These are phyloP conservation scores for Silvanus unidentatus DNA, from an alignment of 2,888 invertebrate species.

Conservation along the genomic window DNA sequence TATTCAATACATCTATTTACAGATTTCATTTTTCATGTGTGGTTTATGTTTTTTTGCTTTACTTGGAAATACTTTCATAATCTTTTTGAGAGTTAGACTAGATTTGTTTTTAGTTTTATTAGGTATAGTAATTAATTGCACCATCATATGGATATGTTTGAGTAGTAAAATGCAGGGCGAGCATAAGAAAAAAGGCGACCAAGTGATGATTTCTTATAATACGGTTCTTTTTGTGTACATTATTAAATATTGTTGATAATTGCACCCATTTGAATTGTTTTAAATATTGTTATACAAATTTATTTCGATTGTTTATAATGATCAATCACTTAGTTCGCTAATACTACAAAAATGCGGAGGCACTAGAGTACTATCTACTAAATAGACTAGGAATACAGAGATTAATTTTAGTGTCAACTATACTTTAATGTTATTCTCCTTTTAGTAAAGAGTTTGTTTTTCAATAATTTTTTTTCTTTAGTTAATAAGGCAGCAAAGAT, in stretches of 20 bases:
- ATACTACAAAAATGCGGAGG: conserved; percentile 44
- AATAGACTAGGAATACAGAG: conserved; percentile 30
- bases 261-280: conserved; percentile 3
- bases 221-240: conserved; percentile 1
- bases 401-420: conserved; percentile 39
- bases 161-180: conserved; percentile 39
- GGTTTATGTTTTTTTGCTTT: conserved; percentile 16
- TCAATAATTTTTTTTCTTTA: conserved; percentile 33
- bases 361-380: conserved; percentile 44
- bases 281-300: conserved; percentile 9
- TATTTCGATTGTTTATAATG: background rate
- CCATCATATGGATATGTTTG: conserved; percentile 46
- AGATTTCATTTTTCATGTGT: conserved; percentile 8
- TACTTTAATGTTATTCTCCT: no score
- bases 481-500: conserved; percentile 46
- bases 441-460: conserved; percentile 12
- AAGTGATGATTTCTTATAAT: conserved; percentile 15
- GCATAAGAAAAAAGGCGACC: conserved; percentile 35
- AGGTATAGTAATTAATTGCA: conserved; percentile 37
- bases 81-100: conserved; percentile 24
- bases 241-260: conserved; percentile 3
- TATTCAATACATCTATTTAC: conserved; percentile 26
- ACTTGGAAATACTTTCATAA: no score
- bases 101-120: conserved; percentile 31
- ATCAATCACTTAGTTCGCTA: conserved; percentile 32